These are phyloP conservation scores for Papilio helenus DNA, from an alignment of 1,140 invertebrate species.

Conservation along the genomic window DNA sequence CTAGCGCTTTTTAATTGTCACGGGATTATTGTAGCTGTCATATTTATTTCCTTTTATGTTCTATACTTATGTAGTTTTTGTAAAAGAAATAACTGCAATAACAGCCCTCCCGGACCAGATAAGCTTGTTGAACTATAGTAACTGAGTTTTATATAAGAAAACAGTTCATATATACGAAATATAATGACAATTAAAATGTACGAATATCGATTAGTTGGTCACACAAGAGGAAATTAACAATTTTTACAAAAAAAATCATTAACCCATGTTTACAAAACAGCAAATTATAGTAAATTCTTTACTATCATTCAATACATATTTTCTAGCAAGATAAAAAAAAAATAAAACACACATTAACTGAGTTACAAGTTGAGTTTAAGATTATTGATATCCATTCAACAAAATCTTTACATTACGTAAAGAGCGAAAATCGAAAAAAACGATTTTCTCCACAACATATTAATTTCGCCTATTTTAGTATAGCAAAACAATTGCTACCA, in stretches of 20 bases:
- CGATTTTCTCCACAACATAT: neutral
- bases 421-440: neutral
- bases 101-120: no score
- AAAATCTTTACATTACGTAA: neutral
- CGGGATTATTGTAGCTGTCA: no score
- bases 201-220: neutral
- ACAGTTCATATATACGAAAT: neutral
- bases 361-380: no score
- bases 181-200: neutral
- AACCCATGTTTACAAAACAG: neutral
- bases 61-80: no score
- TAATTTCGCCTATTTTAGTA: neutral
- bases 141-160: neutral
- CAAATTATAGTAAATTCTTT: neutral
- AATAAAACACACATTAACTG: no score
- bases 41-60: no score
- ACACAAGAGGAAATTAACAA: neutral
- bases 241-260: neutral
- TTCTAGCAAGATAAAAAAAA: no score
- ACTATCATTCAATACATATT: neutral
- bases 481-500: constrained; percentile 4
- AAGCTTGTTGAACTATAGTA: no score
- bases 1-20: no score
- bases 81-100: no score
- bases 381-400: neutral